Evolutionary conservation across 2,113 vertebrate species (phyloP), one percentile per base, ranked within the genome.

Genomic region (Corythaeola cristata): DNA sequence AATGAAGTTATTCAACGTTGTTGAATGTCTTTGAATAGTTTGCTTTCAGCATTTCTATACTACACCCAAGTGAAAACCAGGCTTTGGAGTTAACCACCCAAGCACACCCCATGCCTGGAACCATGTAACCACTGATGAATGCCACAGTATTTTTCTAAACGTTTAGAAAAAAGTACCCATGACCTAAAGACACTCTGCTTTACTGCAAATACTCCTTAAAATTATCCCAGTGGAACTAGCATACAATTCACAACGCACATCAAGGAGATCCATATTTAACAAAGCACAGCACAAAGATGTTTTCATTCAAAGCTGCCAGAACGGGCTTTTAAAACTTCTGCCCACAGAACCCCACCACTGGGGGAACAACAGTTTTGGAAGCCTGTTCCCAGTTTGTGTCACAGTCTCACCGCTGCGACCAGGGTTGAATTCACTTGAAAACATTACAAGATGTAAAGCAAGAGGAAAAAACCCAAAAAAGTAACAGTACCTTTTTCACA

Each of bases 401-500:
- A 26, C 20, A 47, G 50, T 63, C 22, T 41, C 15, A 23, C 12
- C 5, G 3, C 39, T 39, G n/a, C 6, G 13, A 68, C 19, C 60
- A 39, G 74, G 30, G 21, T 1, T 16, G 9, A 23, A 89, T 17
- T 12, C n/a, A 37, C 24, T 16, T 24, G 37, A 47, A 52, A 80
- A 47, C 15, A 32, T 1, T 3, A 10, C 26, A 66, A 83, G 58
- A 45, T 45, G 91, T 63, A 24, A 33, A 82, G 11, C 14, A 18
- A 72, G 33, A 15, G 16, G 3, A 8, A 22, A 45, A 19, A 14
- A 44, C 33, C 52, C 24, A n/a, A 19, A 52, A 8, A 53, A 23
- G 44, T 2, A 56, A 71, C 16, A 69, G 95, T 97, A 99, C 99
- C 99, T 98, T 99, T 99, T 60, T 98, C 98, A 96, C 94, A 98